phyloP scores from a whole-genome alignment of 92 coral and sea anemone genomes.

The Virgularia gustaviana region DNA sequence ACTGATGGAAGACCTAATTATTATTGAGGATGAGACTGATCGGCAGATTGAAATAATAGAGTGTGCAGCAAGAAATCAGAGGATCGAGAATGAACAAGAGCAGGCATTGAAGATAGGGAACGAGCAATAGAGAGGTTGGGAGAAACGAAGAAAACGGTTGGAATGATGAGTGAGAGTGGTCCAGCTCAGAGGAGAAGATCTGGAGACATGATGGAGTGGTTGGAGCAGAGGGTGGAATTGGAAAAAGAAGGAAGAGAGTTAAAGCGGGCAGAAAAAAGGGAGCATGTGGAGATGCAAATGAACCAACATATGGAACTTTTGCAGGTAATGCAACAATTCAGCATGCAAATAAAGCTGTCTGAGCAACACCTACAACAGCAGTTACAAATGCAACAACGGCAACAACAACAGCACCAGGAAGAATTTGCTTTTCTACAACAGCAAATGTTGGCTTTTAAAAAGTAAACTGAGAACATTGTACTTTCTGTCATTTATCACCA shows the following conservation, averaged over 20 bases:
- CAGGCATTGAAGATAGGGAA: slow-evolving; percentile 51
- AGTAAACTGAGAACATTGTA: too few relatives aligned
- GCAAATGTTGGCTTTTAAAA: slow-evolving; percentile 52
- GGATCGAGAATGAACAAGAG: slow-evolving; percentile 43
- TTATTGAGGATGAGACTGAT: slow-evolving; percentile 46
- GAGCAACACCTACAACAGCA: slow-evolving; percentile 49
- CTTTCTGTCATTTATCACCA: too few relatives aligned
- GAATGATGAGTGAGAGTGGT: slow-evolving; percentile 6
- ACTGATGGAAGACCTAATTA: slow-evolving; percentile 53
- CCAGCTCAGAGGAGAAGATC: slow-evolving; percentile 33
- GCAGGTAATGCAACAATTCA: slow-evolving; percentile 24
- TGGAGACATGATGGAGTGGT: slow-evolving; percentile 49
- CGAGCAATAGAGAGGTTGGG: slow-evolving; percentile 58
- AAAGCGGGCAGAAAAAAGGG: slow-evolving; percentile 22
- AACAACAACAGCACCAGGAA: slow-evolving; percentile 57
- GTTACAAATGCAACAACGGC: slow-evolving; percentile 51
- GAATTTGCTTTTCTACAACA: slow-evolving; percentile 53
- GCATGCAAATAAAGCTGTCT: slow-evolving; percentile 43
- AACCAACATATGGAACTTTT: slow-evolving; percentile 2
- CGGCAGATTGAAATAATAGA: slow-evolving; percentile 26
- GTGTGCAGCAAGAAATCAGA: slow-evolving; percentile 36
- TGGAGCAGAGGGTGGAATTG: slow-evolving; percentile 41
- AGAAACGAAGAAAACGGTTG: slow-evolving; percentile 47
- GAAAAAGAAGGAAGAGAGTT: slow-evolving; percentile 36
- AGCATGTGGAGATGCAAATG: slow-evolving; percentile 25